Base-by-base conservation (phyloP, 2,113 vertebrate species). In the Vicugna pacos region DNA sequence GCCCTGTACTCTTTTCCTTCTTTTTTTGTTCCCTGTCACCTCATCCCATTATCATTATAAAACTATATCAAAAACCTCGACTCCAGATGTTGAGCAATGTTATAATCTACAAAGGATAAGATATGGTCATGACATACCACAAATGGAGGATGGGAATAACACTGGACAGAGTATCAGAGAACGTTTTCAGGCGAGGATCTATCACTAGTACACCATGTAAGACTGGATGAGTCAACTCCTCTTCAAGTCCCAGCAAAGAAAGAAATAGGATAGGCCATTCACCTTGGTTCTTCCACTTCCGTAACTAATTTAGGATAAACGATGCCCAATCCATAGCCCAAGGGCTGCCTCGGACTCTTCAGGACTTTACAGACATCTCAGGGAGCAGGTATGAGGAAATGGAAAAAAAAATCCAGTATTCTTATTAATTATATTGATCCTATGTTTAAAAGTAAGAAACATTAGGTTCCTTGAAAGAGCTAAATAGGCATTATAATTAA, bases 401-500 rank as follows among this genome's bases (percentile, higher is more conserved):
- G 7, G 6, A 62, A 56, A 62, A 42, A 93, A 16, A 58, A 38
- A 81, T 38, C 28, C 1, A 84, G 15, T 35, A 60, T 42, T 79
- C 11, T 60, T 87, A 81, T 32, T 65, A 52, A 92, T 79, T 76
- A 64, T 62, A 52, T 50, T 60, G 22, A 52, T 50, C 30, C 30
- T 58, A 42, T 56, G 48, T 86, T 92, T 86, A 75, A 85, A 82
- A 87, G 19, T 67, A 82, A 83, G 64, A 87, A 86, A 81, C 12
- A 11, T 28, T 64, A 79, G 56, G 5, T 62, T 89, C 38, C 89
- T 81, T 85, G 75, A 81, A 94, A 85, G 16, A 91, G 42, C 20
- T 88, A 60, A 35, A n/a, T 52, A 60, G 28, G 30, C 26, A 89
- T 26, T 93, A 67, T 91, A 65, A 89, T 64, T 81, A 91, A 81